Percentiles rank a stretch among this genome's conserved stretches.
These are phyloP conservation scores for Ptychodera flava DNA, from an alignment of 35 echinoderm and acorn worm genomes.

Conservation along the genomic window DNA sequence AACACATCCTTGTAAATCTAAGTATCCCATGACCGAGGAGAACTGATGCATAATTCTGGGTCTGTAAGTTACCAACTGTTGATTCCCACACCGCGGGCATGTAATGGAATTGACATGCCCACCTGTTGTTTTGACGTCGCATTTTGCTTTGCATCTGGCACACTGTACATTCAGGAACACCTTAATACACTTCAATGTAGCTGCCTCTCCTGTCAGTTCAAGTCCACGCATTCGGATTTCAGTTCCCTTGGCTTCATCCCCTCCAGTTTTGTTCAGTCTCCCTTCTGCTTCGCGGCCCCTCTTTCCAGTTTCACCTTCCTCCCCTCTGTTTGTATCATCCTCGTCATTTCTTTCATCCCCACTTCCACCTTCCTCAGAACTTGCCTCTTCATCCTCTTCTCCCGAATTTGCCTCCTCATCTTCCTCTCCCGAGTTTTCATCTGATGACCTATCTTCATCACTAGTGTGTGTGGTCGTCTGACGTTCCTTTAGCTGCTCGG, in stretches of 20 bases:
- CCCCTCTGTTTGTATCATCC: not conserved
- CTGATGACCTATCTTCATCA: not conserved
- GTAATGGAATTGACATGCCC: constrained; percentile 36
- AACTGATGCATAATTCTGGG: constrained; percentile 66
- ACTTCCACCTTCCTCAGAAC: constrained; percentile 13
- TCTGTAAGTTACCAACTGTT: constrained; percentile 64
- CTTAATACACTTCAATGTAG: constrained; percentile 33
- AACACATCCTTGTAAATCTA: constrained; percentile 75
- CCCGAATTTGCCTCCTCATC: constrained; percentile 21
- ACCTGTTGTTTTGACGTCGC: constrained; percentile 46
- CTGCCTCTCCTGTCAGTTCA: constrained; percentile 37
- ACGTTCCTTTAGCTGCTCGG: not conserved
- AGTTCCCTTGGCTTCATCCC: constrained; percentile 56
- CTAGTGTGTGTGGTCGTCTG: not conserved
- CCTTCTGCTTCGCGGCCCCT: not conserved
- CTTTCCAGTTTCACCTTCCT: not conserved
- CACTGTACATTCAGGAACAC: constrained; percentile 69
- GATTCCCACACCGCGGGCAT: constrained; percentile 64
- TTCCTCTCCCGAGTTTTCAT: not conserved
- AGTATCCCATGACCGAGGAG: constrained; percentile 67
- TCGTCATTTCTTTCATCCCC: not conserved
- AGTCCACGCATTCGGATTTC: constrained; percentile 64
- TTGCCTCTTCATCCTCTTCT: constrained; percentile 9
- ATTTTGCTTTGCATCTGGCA: constrained; percentile 50
- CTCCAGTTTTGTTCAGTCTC: not conserved